Evolutionary conservation across 2,113 vertebrate genomes (phyloP).

Genomic region (Rhinichthys klamathensis): DNA sequence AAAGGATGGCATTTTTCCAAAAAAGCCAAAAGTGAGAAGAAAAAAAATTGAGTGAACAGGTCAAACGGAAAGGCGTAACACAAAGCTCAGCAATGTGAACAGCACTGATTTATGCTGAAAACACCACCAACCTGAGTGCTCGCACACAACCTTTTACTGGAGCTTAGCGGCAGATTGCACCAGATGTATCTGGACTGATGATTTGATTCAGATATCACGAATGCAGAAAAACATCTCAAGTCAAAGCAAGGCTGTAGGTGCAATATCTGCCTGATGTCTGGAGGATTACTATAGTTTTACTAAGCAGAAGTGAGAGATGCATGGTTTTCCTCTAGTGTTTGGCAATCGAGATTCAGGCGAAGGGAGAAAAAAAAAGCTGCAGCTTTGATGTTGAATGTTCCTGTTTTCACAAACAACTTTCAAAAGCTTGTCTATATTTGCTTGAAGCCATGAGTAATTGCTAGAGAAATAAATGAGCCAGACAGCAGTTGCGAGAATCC

Average conservation of each 20-base stretch:
- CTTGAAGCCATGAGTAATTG: constrained; percentile 15
- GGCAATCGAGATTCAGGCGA: not conserved
- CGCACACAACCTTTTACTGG: not conserved
- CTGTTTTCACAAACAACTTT: constrained; percentile 22
- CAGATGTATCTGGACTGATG: not conserved
- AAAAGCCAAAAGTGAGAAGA: not conserved
- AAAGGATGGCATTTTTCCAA: not conserved
- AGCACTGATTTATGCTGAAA: not conserved
- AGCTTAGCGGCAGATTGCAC: not conserved
- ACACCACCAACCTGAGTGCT: not conserved
- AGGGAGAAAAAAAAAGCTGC: not conserved
- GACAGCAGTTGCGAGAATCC: not conserved
- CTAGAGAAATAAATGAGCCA: not conserved
- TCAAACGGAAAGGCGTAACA: not conserved
- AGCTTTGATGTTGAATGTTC: constrained; percentile 12
- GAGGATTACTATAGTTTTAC: not conserved
- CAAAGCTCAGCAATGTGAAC: not conserved
- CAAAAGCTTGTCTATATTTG: constrained; percentile 19
- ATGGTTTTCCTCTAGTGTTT: not conserved
- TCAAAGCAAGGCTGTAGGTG: not conserved
- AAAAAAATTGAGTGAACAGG: not conserved
- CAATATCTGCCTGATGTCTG: not conserved
- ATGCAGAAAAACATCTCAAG: constrained; percentile 4
- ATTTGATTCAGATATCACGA: not conserved
- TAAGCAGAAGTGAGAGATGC: not conserved